A percentile compares a stretch with the other conserved stretches of the same genome.
These are phyloP conservation scores for Cistogaster globosa DNA, from an alignment of 2,888 invertebrate species.

Conservation along the genomic window DNA sequence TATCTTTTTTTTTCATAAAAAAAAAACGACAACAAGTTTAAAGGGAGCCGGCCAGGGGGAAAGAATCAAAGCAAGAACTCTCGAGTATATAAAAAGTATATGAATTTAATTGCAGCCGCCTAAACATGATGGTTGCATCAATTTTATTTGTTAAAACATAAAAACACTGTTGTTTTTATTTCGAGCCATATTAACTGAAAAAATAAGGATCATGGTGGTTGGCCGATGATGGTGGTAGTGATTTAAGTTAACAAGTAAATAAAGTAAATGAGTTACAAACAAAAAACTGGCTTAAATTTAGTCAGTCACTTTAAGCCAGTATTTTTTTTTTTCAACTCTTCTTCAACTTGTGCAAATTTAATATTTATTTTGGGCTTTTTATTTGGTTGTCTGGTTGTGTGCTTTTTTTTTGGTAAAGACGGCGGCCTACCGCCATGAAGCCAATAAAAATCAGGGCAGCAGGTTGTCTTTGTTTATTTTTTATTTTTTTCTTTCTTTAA, in stretches of 20 bases:
- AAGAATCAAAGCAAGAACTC: conserved; percentile 20
- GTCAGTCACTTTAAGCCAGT: conserved; percentile 27
- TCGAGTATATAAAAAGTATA: neutral
- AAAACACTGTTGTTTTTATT: conserved; percentile 26
- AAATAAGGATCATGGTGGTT: conserved; percentile 59
- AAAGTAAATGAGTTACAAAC: conserved; percentile 21
- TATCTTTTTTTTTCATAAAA: conserved; percentile 19
- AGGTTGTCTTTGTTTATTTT: conserved; percentile 66
- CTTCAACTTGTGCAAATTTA: conserved; percentile 2
- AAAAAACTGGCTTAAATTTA: conserved; percentile 60
- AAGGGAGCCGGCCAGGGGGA: conserved; percentile 10
- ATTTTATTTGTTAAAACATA: conserved; percentile 49
- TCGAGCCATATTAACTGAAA: conserved; percentile 13
- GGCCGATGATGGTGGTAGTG: conserved; percentile 34
- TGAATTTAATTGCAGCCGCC: conserved; percentile 45
- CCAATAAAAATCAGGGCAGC: conserved; percentile 80
- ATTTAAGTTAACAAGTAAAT: conserved; percentile 42
- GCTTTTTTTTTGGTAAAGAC: conserved; percentile 51
- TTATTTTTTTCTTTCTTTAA: conserved; percentile 16
- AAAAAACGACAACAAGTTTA: neutral
- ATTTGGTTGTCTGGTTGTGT: conserved; percentile 30
- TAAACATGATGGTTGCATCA: conserved; percentile 64
- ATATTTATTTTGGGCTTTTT: conserved; percentile 38
- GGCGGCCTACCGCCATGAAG: conserved; percentile 76
- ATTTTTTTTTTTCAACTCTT: neutral